Conservation (phyloP, 2,888 invertebrate genomes). For the Epsilonema sp. region DNA sequence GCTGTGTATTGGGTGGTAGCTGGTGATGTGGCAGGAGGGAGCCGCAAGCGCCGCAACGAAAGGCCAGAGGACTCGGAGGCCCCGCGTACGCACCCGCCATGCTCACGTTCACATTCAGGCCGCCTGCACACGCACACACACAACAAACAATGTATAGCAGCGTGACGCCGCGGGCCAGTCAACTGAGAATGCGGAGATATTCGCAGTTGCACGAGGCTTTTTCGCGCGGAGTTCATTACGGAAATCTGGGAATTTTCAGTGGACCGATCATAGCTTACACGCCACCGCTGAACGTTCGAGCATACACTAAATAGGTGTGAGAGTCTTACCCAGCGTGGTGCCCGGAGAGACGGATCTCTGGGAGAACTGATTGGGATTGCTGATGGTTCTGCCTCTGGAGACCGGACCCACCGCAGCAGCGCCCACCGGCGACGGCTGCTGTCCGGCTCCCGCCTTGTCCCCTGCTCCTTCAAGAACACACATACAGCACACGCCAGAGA, state of each 20-base stretch:
- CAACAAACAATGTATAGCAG: not conserved
- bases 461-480: too few relatives aligned
- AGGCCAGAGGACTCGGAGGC: conserved; percentile 2
- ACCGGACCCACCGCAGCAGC: not conserved
- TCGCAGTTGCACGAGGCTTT: too few relatives aligned
- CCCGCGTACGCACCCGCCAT: not conserved
- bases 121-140: not conserved
- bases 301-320: too few relatives aligned
- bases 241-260: too few relatives aligned
- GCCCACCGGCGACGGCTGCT: not conserved
- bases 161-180: too few relatives aligned
- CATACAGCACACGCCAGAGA: too few relatives aligned
- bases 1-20: not conserved
- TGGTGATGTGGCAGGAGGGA: not conserved
- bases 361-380: not conserved
- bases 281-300: too few relatives aligned
- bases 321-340: not conserved
- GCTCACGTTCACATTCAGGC: conserved; percentile 4
- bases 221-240: too few relatives aligned
- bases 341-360: not conserved
- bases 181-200: too few relatives aligned
- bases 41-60: conserved; percentile 3
- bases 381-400: not conserved
- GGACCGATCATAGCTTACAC: too few relatives aligned
- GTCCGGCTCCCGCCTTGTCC: not conserved